Percentiles rank a stretch among this genome's conserved stretches.
Conservation (phyloP, 1,140 invertebrate genomes). For the Nixonia krombeini region DNA sequence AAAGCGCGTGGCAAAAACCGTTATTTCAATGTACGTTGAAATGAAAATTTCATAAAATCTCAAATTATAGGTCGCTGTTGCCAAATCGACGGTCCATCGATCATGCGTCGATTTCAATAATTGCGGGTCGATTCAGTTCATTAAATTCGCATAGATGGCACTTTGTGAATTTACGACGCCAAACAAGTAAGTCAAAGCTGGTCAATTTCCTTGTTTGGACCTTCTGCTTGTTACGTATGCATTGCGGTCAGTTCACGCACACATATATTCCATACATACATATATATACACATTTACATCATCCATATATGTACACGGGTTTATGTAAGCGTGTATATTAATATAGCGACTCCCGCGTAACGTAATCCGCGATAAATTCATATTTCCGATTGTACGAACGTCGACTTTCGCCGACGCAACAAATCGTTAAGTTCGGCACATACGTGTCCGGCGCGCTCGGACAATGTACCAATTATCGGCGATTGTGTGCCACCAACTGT, state of each 20-base stretch:
- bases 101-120: too few species aligned
- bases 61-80: too few species aligned
- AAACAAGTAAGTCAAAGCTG: slow-evolving; percentile 55
- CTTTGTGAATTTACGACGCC: slow-evolving; percentile 58
- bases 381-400: slow-evolving; percentile 58
- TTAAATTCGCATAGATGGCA: slow-evolving; percentile 23
- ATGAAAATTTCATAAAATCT: background rate
- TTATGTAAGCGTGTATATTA: background rate
- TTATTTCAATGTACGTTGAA: background rate
- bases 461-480: slow-evolving; percentile 69
- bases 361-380: slow-evolving; percentile 63
- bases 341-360: slow-evolving; percentile 42
- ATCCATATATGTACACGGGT: too few species aligned
- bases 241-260: too few species aligned
- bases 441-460: slow-evolving; percentile 39
- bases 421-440: slow-evolving; percentile 67
- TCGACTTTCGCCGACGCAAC: slow-evolving; percentile 56
- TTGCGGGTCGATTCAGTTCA: background rate
- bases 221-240: slow-evolving; percentile 16
- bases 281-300: too few species aligned
- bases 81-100: too few species aligned
- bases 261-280: slow-evolving; percentile 23
- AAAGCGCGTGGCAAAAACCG: slow-evolving; percentile 25
- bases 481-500: slow-evolving; percentile 68
- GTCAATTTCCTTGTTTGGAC: background rate